These are phyloP conservation scores for Eupeodes luniger DNA, from an alignment of 2,888 invertebrate species.

Conservation along the genomic window DNA sequence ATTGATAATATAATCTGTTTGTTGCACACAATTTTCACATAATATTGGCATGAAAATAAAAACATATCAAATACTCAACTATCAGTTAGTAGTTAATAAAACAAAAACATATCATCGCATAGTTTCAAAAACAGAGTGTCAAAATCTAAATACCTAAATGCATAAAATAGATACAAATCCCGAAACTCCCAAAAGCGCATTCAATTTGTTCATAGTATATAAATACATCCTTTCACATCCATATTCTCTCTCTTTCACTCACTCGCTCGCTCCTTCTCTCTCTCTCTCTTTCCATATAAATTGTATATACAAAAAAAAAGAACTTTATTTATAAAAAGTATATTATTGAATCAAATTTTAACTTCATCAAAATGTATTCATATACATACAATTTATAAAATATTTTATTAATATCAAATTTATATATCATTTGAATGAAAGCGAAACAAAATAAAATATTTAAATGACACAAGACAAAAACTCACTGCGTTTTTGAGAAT, in stretches of 20 bases:
- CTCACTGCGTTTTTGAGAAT: slow-evolving; percentile 84
- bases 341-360: slow-evolving; percentile 10
- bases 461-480: slow-evolving; percentile 18
- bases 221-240: neutral
- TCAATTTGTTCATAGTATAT: neutral
- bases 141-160: neutral
- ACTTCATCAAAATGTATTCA: slow-evolving; percentile 45
- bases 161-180: neutral
- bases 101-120: neutral
- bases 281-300: neutral
- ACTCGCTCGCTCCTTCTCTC: neutral
- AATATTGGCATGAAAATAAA: neutral
- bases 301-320: neutral
- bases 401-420: slow-evolving; percentile 51
- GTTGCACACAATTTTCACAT: slow-evolving; percentile 16
- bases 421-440: slow-evolving; percentile 16
- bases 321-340: neutral
- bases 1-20: slow-evolving; percentile 11
- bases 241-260: neutral
- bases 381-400: slow-evolving; percentile 25
- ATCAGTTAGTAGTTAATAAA: neutral
- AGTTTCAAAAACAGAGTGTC: neutral
- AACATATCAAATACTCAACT: neutral
- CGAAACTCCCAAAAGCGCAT: neutral
- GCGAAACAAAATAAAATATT: slow-evolving; percentile 4